A percentile compares a stretch with the other conserved stretches of the same genome.
phyloP scores from a whole-genome alignment of 1,140 invertebrate species.

The Triops cancriformis region DNA sequence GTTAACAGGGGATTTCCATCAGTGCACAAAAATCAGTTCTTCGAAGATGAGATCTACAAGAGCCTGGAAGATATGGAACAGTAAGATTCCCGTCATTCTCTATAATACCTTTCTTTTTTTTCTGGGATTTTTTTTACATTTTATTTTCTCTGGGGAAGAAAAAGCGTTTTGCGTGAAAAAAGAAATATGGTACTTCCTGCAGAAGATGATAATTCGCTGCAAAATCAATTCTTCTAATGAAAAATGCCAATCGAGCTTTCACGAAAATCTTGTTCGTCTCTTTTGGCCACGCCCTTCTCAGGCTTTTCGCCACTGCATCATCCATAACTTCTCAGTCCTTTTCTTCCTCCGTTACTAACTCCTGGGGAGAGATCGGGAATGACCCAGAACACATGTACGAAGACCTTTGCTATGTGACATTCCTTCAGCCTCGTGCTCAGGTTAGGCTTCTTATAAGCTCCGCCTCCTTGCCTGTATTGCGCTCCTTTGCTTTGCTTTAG shows the following conservation, averaged over 20 bases:
- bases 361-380: constrained; percentile 40
- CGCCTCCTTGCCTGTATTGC: neutral
- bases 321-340: neutral
- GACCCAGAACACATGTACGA: constrained; percentile 76
- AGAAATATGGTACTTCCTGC: no score
- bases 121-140: neutral
- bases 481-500: no score
- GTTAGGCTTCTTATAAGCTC: neutral
- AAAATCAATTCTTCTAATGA: neutral
- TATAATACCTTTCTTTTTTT: neutral
- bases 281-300: constrained; percentile 17
- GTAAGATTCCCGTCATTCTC: constrained; percentile 34
- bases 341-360: neutral
- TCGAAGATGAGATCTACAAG: constrained; percentile 47
- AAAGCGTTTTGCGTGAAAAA: neutral
- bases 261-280: neutral
- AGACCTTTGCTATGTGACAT: constrained; percentile 75
- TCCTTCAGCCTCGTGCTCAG: constrained; percentile 36
- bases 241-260: neutral
- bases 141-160: neutral
- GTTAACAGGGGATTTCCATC: constrained; percentile 40
- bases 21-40: constrained; percentile 34
- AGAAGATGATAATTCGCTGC: no score
- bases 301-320: neutral
- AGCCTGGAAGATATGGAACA: constrained; percentile 44